Percentiles rank a stretch among this genome's conserved stretches.
Evolutionary conservation across 2,113 vertebrate genomes (phyloP).

Genomic region (Odontophorus gujanensis): DNA sequence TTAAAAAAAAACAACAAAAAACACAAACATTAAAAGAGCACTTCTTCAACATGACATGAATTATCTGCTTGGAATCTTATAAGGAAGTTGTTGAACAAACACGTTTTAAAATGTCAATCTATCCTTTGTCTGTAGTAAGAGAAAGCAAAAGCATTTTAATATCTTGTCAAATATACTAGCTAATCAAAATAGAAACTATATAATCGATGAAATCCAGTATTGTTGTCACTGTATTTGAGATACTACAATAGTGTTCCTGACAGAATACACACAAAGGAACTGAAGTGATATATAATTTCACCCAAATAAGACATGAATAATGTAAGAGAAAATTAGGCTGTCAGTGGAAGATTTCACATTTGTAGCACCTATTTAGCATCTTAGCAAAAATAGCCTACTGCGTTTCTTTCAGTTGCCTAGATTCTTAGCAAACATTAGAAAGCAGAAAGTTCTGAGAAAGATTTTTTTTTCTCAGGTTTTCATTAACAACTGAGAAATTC

Average conservation of each 20-base stretch:
- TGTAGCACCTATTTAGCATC: neutral
- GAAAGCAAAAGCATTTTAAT: neutral
- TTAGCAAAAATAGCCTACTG: neutral
- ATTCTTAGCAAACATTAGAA: neutral
- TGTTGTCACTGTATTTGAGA: neutral
- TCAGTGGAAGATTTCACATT: neutral
- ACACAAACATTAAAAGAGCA: neutral
- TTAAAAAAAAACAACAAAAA: neutral
- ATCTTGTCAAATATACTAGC: neutral
- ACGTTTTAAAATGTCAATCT: neutral
- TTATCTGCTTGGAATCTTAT: neutral
- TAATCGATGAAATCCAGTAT: neutral
- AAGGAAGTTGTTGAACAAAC: neutral
- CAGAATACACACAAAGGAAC: neutral
- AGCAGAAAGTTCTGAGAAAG: neutral
- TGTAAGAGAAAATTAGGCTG: neutral
- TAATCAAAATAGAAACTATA: neutral
- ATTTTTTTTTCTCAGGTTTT: neutral
- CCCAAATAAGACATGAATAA: conserved; percentile 4
- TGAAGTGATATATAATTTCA: neutral
- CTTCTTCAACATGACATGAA: neutral
- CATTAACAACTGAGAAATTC: neutral
- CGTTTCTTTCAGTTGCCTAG: neutral
- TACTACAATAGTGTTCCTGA: neutral
- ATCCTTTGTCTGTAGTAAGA: neutral